phyloP scores from a whole-genome alignment of 2,113 vertebrate species.

The Egretta garzetta region DNA sequence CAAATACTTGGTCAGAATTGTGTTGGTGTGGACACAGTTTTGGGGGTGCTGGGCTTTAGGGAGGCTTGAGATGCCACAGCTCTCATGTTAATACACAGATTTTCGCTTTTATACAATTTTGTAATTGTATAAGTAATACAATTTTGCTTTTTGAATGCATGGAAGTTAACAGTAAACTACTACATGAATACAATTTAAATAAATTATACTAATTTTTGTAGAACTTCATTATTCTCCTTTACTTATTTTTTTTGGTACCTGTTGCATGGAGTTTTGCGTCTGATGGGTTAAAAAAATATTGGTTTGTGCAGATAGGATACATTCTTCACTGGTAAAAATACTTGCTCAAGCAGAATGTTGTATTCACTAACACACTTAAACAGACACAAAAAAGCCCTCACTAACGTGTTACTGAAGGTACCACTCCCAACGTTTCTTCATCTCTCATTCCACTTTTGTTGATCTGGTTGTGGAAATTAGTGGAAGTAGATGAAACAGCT shows the following conservation, averaged over 20 bases:
- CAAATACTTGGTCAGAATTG: background rate
- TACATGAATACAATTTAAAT: background rate
- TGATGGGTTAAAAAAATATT: background rate
- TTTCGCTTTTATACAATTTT: background rate
- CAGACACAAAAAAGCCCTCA: background rate
- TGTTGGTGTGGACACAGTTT: rapidly evolving
- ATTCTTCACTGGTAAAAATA: background rate
- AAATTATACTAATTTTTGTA: background rate
- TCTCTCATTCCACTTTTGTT: background rate
- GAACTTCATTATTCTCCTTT: background rate
- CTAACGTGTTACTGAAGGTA: background rate
- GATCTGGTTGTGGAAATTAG: background rate
- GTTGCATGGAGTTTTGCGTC: background rate
- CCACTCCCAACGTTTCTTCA: background rate
- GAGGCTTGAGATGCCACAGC: background rate
- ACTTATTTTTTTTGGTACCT: background rate
- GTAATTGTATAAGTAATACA: background rate
- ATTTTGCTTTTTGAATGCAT: background rate
- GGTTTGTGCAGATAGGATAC: background rate
- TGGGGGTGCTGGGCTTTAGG: background rate
- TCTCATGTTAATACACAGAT: background rate
- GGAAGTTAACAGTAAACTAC: background rate
- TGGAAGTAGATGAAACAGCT: background rate
- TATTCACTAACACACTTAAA: background rate
- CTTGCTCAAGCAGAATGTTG: background rate